Percentiles rank a stretch among this genome's conserved stretches.
Evolutionary conservation across 2,888 invertebrate species (phyloP).

Genomic region (Atherix ibis): DNA sequence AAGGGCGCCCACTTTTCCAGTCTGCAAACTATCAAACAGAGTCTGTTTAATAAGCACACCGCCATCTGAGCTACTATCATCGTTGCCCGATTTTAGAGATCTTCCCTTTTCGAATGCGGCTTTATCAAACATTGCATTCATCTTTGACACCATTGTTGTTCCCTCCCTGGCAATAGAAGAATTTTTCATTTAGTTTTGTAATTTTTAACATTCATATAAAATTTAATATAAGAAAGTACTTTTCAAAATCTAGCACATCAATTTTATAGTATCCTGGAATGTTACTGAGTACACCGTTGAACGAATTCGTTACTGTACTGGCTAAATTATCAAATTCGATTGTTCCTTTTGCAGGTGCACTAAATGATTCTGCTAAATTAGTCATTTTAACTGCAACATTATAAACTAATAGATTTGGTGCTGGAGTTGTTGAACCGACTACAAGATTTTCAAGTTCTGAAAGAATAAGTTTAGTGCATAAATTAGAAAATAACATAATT

Average conservation of each 20-base stretch:
- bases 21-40: conserved; percentile 51
- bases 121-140: conserved; percentile 62
- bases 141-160: conserved; percentile 56
- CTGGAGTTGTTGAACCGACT: conserved; percentile 36
- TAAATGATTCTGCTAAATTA: conserved; percentile 61
- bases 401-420: conserved; percentile 52
- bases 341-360: conserved; percentile 54
- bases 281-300: conserved; percentile 42
- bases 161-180: conserved; percentile 32
- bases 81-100: conserved; percentile 22
- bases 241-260: conserved; percentile 51
- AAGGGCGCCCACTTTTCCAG: conserved; percentile 61
- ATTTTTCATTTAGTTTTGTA: too few relatives aligned
- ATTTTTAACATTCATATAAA: not conserved
- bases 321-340: conserved; percentile 57
- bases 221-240: conserved; percentile 33
- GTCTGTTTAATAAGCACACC: conserved; percentile 35
- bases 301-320: conserved; percentile 45
- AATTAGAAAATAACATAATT: too few relatives aligned
- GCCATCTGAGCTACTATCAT: not conserved
- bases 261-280: conserved; percentile 59
- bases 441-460: conserved; percentile 20
- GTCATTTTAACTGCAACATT: conserved; percentile 56
- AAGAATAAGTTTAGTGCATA: not conserved
- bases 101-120: conserved; percentile 43